These are phyloP conservation scores for Melipona bicolor DNA, from an alignment of 2,888 invertebrate genomes.

Conservation along the genomic window DNA sequence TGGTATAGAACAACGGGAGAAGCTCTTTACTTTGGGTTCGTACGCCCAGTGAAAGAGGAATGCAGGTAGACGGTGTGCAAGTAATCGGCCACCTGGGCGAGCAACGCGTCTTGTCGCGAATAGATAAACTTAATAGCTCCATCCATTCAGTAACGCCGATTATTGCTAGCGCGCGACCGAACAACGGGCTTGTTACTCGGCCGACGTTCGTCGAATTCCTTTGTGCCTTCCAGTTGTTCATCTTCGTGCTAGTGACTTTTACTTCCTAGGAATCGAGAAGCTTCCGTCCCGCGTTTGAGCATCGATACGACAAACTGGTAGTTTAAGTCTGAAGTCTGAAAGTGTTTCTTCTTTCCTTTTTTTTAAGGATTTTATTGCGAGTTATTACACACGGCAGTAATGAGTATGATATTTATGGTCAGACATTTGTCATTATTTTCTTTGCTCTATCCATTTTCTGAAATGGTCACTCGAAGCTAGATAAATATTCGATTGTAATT, in stretches of 20 bases:
- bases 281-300: neutral
- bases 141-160: conserved; percentile 54
- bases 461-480: too few species aligned
- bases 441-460: too few species aligned
- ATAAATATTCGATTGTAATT: too few species aligned
- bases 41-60: conserved; percentile 26
- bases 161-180: conserved; percentile 57
- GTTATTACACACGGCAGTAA: too few species aligned
- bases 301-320: neutral
- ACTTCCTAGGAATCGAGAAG: neutral
- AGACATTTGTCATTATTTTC: too few species aligned
- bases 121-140: conserved; percentile 69
- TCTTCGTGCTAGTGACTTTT: conserved; percentile 2
- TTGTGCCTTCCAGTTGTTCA: conserved; percentile 31
- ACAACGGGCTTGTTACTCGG: conserved; percentile 62
- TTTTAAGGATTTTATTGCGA: too few species aligned
- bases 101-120: conserved; percentile 57
- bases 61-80: conserved; percentile 23
- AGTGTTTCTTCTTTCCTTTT: too few species aligned
- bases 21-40: neutral
- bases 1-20: neutral
- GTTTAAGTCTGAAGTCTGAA: too few species aligned
- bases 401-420: too few species aligned
- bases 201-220: conserved; percentile 53
- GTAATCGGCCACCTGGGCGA: conserved; percentile 54